Base-by-base conservation (phyloP, 2,888 invertebrate species). In the Brenthis ino region DNA sequence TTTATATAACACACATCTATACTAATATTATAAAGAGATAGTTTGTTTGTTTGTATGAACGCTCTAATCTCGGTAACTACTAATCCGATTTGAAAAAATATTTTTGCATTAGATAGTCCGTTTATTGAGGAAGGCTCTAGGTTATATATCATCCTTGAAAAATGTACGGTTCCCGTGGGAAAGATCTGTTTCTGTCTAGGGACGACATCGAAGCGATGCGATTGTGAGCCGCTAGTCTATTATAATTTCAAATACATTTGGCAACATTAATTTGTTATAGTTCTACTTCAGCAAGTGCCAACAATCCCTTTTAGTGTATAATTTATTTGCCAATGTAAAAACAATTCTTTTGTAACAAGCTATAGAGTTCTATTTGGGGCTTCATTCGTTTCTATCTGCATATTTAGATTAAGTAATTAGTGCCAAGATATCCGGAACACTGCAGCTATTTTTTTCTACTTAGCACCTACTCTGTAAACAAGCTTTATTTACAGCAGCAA, bases 361-460 rank as follows among this genome's bases (percentile, higher is more conserved):
- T 56, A 51, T 56, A 51, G 16, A 56, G 61, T 55, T 63, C 63
- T 4, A 43, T 51, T 61, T 61, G 13, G 33, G 11, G 28, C 50
- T 60, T 50, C 14, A 1, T 8, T 12, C 53, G 11, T 24, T 24
- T 14, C 33, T 55, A 55, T 51, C 16, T 24, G 24, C 56, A 61
- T 47, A 66, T 43, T 67, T 50, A 16, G 50, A 16, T 33, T 11
- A 13, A 48, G 64, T 57, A 64, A 57, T 65, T 63, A 63, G 61
- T 68, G 70, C 70, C 68, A 70, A 70, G 61, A 54, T 57, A 54
- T 65, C 54, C 65, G 57, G 48, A 54, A 33, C 13, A 33, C 14
- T 20, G 67, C 67, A 68, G 54, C 65, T 68, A 68, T 63, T 68
- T 57, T 70, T 70, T 68, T 13, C 53, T 54, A 65, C 12, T 20